phyloP scores from a whole-genome alignment of 2,888 invertebrate species.

The Malachius bipustulatus region DNA sequence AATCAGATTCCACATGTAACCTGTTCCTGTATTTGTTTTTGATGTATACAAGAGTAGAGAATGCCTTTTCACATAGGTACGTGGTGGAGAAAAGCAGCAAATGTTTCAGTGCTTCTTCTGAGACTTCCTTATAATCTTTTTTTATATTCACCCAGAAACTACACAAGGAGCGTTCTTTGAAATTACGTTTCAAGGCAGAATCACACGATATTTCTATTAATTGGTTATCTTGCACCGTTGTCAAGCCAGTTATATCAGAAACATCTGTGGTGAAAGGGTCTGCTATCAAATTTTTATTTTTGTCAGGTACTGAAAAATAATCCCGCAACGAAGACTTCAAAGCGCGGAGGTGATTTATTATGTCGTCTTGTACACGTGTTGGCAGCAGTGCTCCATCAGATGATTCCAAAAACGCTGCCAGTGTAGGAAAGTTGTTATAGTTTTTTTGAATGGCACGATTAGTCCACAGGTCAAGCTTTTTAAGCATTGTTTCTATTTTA shows the following conservation, averaged over 20 bases:
- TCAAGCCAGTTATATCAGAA: constrained; percentile 12
- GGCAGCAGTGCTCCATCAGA: constrained; percentile 14
- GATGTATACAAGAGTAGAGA: too few relatives aligned
- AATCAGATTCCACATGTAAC: too few relatives aligned
- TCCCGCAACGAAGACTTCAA: constrained; percentile 12
- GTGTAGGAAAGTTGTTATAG: neutral
- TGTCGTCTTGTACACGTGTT: constrained; percentile 14
- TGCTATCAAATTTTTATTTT: constrained; percentile 14
- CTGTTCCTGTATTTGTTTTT: too few relatives aligned
- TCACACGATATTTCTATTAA: constrained; percentile 13
- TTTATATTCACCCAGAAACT: constrained; percentile 13
- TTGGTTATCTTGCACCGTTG: too few relatives aligned
- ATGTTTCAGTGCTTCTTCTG: constrained; percentile 12
- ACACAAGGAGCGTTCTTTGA: constrained; percentile 9
- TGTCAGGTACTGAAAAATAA: constrained; percentile 15
- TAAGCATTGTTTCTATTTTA: constrained; percentile 7
- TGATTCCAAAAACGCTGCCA: constrained; percentile 10
- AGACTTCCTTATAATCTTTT: constrained; percentile 10
- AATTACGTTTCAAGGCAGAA: constrained; percentile 11
- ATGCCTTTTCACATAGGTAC: too few relatives aligned
- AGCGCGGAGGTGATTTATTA: neutral
- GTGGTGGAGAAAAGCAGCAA: too few relatives aligned
- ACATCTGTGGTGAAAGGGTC: constrained; percentile 11
- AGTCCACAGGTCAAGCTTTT: constrained; percentile 5
- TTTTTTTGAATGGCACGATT: neutral